Base-by-base conservation (phyloP, 2,888 invertebrate genomes). In the Cheilosia vernalis region DNA sequence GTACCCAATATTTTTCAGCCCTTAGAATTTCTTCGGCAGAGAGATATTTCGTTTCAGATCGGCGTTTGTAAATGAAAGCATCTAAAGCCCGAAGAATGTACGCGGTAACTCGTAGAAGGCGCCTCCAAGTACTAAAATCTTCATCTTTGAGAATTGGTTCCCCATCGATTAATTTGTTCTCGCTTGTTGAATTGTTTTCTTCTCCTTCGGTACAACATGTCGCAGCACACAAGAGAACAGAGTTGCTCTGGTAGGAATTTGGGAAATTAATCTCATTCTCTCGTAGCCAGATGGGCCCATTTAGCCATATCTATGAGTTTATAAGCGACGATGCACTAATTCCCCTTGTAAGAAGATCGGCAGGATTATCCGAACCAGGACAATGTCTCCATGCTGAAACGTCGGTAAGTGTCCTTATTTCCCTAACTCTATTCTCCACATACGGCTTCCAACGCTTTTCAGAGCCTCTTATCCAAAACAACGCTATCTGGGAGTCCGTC, bases 391-490 rank as follows among this genome's bases (percentile, higher is more conserved):
- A 61, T 1, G 58, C 15, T 21, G 21, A 40, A 21, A 60, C 21
- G 13, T 60, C 21, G 30, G 40, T 17, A 21, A 60, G 13, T 1
- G 15, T 1, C 15, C 42, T 13, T 21, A 60, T 60, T 21, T 60
- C 58, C 10, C 17, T 60, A 4, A 42, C 40, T 40, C 61, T 40
- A 17, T 61, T 51, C 19, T 72, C 61, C 13, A 61, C 42, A 24
- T 72, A 72, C 1, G 60, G 60, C 51, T 72, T 47, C 61, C 61
- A 61, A 10, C 72, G 61, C 30, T 72, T 37, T 19, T 42, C 27
- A 9, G 17, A 24, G 19, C 61, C 53, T 47, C 30, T 33, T n/a
- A 72, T 72, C 72, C 72, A 72, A 30, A 24, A 60, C 10, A 70
- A 13, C 13, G 37, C 7, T 13, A 70, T 70, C 17, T 60, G 27